These are phyloP conservation scores for Nudaria mundana DNA, from an alignment of 2,888 invertebrate genomes.

Conservation along the genomic window DNA sequence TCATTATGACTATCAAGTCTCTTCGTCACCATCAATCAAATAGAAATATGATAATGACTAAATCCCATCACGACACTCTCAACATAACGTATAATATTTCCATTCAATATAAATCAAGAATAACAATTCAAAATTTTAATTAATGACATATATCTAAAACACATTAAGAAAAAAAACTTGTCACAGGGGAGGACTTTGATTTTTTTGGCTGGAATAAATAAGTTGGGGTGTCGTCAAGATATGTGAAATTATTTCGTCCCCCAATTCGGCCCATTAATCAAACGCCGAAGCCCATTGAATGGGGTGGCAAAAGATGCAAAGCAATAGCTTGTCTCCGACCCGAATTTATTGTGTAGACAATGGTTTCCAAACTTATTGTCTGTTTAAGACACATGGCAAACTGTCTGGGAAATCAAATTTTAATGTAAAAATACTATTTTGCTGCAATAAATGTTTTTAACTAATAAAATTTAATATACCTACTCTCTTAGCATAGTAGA, in stretches of 20 bases:
- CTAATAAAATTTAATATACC: too few relatives aligned
- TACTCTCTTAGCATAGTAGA: too few relatives aligned
- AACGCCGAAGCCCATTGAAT: slow-evolving; percentile 67
- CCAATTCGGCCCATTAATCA: slow-evolving; percentile 71
- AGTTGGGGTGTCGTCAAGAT: slow-evolving; percentile 46
- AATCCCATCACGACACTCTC: slow-evolving; percentile 14
- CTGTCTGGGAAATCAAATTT: slow-evolving; percentile 13
- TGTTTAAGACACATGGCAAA: slow-evolving; percentile 14
- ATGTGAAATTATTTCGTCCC: slow-evolving; percentile 52
- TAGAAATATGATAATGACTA: slow-evolving; percentile 20
- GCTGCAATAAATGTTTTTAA: too few relatives aligned
- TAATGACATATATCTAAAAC: slow-evolving; percentile 30
- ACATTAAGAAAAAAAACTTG: slow-evolving; percentile 23
- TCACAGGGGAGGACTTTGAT: slow-evolving; percentile 28
- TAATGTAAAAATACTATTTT: too few relatives aligned
- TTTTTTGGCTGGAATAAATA: slow-evolving; percentile 22
- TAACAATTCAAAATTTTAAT: slow-evolving; percentile 25
- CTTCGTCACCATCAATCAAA: slow-evolving; percentile 17
- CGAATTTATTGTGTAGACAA: slow-evolving; percentile 52
- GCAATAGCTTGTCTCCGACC: slow-evolving; percentile 63
- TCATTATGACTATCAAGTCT: not conserved
- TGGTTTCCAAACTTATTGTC: slow-evolving; percentile 36
- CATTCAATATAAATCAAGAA: slow-evolving; percentile 43
- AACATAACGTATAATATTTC: slow-evolving; percentile 17
- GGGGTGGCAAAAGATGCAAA: slow-evolving; percentile 70